Base-by-base conservation (phyloP, 2,797 vertebrate species). In the Girardinus metallicus region DNA sequence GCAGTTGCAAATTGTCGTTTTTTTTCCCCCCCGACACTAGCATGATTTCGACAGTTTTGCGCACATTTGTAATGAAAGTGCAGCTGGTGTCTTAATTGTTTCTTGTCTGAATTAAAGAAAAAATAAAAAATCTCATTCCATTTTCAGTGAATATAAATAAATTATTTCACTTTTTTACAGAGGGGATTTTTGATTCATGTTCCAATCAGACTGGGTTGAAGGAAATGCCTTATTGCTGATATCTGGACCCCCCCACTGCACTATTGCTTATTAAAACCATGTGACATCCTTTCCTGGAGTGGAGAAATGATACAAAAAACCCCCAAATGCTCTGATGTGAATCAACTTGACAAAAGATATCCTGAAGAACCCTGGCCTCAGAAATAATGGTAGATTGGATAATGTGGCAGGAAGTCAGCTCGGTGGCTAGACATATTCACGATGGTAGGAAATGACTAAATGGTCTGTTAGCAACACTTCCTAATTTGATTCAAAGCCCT, bases 401-500 rank as follows among this genome's bases (percentile, higher is more conserved):
- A 41, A 70, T 43, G 39, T 70, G 39, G 39, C 39, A 15, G 39
- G 36, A 70, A 7, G 39, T 70, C 66, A 70, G 23, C 66, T 70
- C 39, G 39, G 21, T 70, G 66, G 66, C 36, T 70, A 41, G 31
- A 39, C 18, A 43, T 26, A 43, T 43, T 43, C 66, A 70, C 2
- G 23, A 70, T 43, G 21, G 36, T 26, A 70, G 39, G 23, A 70
- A 70, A 70, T 70, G 39, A 70, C 39, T 13, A 43, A 23, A 70
- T 1, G 23, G 39, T 41, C 39, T 70, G 18, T 70, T 43, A 41
- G 21, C 43, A 70, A 70, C 66, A 70, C 66, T 43, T 41, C 39
- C 36, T 68, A 68, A 70, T 70, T 70, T 70, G 36, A 68, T 41
- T 68, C 18, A 41, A 41, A 70, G 23, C 23, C 66, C 36, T 55